Percentiles rank a stretch among this genome's conserved stretches.
Conservation (phyloP, 2,888 invertebrate genomes). For the Aquatica leii region DNA sequence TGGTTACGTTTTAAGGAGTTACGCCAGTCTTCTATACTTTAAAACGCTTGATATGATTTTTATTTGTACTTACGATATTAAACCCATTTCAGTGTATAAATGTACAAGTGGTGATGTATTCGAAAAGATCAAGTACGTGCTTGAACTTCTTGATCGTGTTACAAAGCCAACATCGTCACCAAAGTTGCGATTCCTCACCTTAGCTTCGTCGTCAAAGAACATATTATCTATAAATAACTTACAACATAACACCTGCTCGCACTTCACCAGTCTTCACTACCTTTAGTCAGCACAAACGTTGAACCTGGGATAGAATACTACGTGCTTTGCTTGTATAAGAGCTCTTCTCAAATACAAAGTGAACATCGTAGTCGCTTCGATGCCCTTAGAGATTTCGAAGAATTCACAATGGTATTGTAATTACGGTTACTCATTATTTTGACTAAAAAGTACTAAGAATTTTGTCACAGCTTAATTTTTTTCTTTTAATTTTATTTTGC, state of each 20-base stretch:
- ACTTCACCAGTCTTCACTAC: conserved; percentile 36
- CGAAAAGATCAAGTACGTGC: conserved; percentile 29
- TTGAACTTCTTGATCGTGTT: conserved; percentile 12
- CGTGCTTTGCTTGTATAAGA: conserved; percentile 30
- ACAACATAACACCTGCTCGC: conserved; percentile 37
- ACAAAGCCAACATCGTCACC: conserved; percentile 18
- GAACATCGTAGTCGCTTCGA: conserved; percentile 28
- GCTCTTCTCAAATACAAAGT: conserved; percentile 30
- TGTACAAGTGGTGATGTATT: conserved; percentile 25
- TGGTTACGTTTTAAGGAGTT: no score
- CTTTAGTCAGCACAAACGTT: conserved; percentile 36
- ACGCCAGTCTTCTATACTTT: no score
- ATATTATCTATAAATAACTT: conserved; percentile 39
- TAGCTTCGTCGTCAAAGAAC: conserved; percentile 31
- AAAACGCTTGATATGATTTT: no score
- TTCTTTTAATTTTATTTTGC: no score
- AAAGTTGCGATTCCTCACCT: conserved; percentile 29
- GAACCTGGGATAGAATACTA: conserved; percentile 30
- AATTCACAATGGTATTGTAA: conserved; percentile 38
- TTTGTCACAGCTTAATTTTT: no score
- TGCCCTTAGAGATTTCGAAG: conserved; percentile 25
- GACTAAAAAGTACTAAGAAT: no score
- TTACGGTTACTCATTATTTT: conserved; percentile 44
- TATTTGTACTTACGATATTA: no score
- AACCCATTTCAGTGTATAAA: conserved; percentile 10